Percentiles rank a stretch among this genome's conserved stretches.
Evolutionary conservation across 1,140 invertebrate genomes (phyloP).

Genomic region (Asbolus verrucosus): DNA sequence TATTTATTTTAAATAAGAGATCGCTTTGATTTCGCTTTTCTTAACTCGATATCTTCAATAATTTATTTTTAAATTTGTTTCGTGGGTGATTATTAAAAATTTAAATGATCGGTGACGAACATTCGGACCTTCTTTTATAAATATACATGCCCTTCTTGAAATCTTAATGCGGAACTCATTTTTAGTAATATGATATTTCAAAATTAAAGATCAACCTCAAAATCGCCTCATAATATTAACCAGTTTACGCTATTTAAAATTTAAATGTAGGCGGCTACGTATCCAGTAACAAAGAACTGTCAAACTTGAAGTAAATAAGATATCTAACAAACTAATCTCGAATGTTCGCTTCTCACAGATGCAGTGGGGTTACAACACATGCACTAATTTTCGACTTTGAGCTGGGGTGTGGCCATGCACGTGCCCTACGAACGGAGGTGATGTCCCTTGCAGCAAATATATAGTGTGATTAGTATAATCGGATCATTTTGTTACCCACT

Average conservation of each 20-base stretch:
- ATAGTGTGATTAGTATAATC: too few relatives aligned
- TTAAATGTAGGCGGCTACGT: constrained; percentile 35
- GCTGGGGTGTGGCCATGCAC: too few relatives aligned
- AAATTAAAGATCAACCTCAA: constrained; percentile 29
- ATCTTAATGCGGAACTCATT: constrained; percentile 7
- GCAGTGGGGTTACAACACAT: too few relatives aligned
- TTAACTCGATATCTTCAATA: neutral
- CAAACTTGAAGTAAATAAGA: constrained; percentile 27
- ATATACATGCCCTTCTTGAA: constrained; percentile 19
- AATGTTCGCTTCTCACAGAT: constrained; percentile 8
- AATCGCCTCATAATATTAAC: constrained; percentile 34
- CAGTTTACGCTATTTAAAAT: constrained; percentile 38
- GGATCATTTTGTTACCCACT: too few relatives aligned
- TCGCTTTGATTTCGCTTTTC: neutral
- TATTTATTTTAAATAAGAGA: constrained; percentile 20
- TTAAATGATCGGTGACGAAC: constrained; percentile 1
- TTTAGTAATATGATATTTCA: constrained; percentile 33
- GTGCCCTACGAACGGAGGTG: too few relatives aligned
- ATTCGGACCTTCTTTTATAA: neutral
- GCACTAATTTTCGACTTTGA: too few relatives aligned
- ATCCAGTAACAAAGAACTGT: constrained; percentile 39
- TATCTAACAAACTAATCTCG: constrained; percentile 33
- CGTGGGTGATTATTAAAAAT: constrained; percentile 24
- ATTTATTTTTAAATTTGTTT: constrained; percentile 1
- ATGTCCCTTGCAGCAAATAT: too few relatives aligned